Evolutionary conservation across 2,113 vertebrate genomes (phyloP).

Genomic region (Grammomys surdaster): DNA sequence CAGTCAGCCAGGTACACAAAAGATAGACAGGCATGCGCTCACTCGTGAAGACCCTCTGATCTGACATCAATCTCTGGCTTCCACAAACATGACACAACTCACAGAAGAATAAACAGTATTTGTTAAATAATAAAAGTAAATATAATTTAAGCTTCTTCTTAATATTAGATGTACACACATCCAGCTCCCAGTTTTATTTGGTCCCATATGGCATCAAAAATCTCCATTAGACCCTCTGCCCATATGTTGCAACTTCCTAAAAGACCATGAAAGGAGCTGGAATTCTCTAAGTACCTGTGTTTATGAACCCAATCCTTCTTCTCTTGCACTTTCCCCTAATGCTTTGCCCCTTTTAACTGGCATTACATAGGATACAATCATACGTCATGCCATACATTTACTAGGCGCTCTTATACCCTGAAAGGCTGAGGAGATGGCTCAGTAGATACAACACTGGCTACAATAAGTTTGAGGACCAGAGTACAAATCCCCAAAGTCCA

Average conservation of each 20-base stretch:
- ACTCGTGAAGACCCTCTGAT: neutral
- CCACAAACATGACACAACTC: neutral
- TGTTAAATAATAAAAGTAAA: neutral
- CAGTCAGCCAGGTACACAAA: too few relatives aligned
- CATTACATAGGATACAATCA: conserved; percentile 35
- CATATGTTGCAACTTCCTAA: neutral
- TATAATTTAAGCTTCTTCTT: neutral
- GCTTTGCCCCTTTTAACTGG: neutral
- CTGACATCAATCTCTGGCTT: neutral
- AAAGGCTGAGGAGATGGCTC: neutral
- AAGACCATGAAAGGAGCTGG: neutral
- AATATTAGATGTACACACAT: neutral
- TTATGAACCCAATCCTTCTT: neutral
- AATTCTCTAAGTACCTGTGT: neutral
- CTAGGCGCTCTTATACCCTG: neutral
- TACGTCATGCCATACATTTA: neutral
- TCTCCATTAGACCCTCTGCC: neutral
- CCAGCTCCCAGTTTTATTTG: neutral
- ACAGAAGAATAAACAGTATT: neutral
- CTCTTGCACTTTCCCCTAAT: neutral
- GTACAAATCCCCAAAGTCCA: neutral
- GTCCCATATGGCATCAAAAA: neutral
- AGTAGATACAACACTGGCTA: too few relatives aligned
- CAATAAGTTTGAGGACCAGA: neutral
- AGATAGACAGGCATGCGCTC: neutral